phyloP scores from a whole-genome alignment of 2,113 vertebrate species.

The Suncus etruscus region DNA sequence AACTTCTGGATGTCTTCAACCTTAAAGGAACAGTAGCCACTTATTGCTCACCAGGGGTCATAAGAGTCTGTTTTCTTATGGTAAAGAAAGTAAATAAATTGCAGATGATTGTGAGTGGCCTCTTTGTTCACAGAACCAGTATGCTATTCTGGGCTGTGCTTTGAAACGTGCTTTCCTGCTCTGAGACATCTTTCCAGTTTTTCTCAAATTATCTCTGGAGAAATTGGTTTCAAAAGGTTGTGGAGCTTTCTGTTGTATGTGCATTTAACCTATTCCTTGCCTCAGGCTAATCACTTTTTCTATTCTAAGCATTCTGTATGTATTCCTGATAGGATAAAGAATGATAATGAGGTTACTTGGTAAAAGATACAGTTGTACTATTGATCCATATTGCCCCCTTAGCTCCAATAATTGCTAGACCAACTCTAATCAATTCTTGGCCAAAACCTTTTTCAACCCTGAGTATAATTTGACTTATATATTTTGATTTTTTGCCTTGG shows the following conservation, averaged over 20 bases:
- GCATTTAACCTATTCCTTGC: background rate
- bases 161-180: background rate
- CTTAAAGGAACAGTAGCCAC: no score
- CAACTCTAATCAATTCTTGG: background rate
- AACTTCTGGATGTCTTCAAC: no score
- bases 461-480: background rate
- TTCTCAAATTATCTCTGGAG: background rate
- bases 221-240: background rate
- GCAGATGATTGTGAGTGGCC: background rate
- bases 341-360: background rate
- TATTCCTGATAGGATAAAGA: background rate
- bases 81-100: background rate
- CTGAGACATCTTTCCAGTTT: background rate
- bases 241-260: background rate
- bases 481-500: no score
- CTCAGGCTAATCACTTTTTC: background rate
- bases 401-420: background rate
- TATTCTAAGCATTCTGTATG: background rate
- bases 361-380: slow-evolving; percentile 1
- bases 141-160: background rate
- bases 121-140: background rate
- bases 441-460: background rate
- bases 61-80: no score
- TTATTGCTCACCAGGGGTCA: no score
- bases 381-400: background rate